Conservation (phyloP, 2,797 vertebrate species). For the Karalla daura region DNA sequence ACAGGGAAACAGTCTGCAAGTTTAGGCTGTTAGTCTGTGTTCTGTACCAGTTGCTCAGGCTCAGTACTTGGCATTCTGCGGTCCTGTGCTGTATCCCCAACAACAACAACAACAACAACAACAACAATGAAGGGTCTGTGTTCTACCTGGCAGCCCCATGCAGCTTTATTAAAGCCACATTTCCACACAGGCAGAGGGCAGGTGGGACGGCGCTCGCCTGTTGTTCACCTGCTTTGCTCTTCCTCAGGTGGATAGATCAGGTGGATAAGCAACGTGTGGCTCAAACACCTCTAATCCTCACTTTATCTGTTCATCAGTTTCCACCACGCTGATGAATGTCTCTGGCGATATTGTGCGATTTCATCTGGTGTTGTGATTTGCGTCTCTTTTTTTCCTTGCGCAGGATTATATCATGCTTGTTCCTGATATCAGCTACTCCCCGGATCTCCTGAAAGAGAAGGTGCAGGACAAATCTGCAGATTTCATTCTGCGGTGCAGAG, state of each 20-base stretch:
- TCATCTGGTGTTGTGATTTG: slow-evolving; percentile 46
- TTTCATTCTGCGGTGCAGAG: slow-evolving; percentile 90
- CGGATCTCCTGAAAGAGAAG: slow-evolving; percentile 86
- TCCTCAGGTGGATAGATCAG: slow-evolving; percentile 2
- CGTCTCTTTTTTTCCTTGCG: slow-evolving; percentile 67
- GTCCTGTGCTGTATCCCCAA: slow-evolving; percentile 45
- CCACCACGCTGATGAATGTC: slow-evolving; percentile 1
- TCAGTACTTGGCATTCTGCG: slow-evolving; percentile 43
- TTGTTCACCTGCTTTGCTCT: slow-evolving; percentile 26
- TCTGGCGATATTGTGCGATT: slow-evolving; percentile 4
- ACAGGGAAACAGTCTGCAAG: neutral
- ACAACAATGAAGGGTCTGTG: slow-evolving; percentile 70
- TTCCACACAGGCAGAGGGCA: slow-evolving; percentile 17
- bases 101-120: slow-evolving; percentile 68
- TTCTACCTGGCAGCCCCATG: slow-evolving; percentile 59
- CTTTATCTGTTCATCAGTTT: slow-evolving; percentile 12
- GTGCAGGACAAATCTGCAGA: slow-evolving; percentile 88
- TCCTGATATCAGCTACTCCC: slow-evolving; percentile 86
- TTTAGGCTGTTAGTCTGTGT: slow-evolving; percentile 19
- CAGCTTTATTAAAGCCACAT: slow-evolving; percentile 51
- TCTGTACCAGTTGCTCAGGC: slow-evolving; percentile 33
- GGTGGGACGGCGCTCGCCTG: slow-evolving; percentile 17
- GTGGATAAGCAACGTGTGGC: neutral
- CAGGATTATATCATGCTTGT: slow-evolving; percentile 90
- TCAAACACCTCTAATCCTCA: slow-evolving; percentile 4